Evolutionary conservation across 1,140 invertebrate genomes (phyloP), one percentile per base, ranked within the genome.

Genomic region (Lepidurus arcticus): DNA sequence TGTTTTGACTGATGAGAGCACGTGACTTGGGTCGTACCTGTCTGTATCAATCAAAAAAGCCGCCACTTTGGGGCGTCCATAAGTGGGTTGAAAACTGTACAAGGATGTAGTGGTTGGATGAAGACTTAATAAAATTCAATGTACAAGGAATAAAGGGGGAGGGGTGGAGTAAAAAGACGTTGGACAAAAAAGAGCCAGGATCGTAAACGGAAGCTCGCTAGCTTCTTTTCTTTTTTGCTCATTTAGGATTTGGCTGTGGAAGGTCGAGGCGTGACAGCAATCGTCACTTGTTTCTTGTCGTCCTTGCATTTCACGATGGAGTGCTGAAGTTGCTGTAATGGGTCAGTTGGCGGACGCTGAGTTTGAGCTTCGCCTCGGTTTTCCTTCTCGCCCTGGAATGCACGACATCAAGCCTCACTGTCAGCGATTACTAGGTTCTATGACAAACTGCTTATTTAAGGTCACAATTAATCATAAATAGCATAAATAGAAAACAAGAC

Each of bases 211-310:
- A 65, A 65, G 53, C 53, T 65, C 53, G 53, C 7, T 65, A 65
- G 53, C 53, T 16, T 21, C 53, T 65, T 65, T 65, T 65, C 7
- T 65, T 65, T 65, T 65, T 65, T 65, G 6, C 7, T 65, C 21
- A n/a, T 9, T 21, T 65, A 65, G 7, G 53, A 65, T 65, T 65
- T 65, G 13, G 53, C n/a, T 65, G 53, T 65, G 21, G 53, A 65
- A 65, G 53, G 53, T 21, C 53, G 53, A 65, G 53, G n/a, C 13
- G 53, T 65, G 53, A 65, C 16, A 65, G 53, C 53, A 65, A 65
- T 65, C 53, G 53, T 65, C 53, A 65, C 53, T 65, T 65, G 53
- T 65, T 65, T 65, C 53, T 65, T 65, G 53, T 65, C 53, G 53
- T 65, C 53, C 21, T 65, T 65, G 53, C 53, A 65, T 65, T 65